These are phyloP conservation scores for Rhingia campestris DNA, from an alignment of 2,888 invertebrate species.

Conservation along the genomic window DNA sequence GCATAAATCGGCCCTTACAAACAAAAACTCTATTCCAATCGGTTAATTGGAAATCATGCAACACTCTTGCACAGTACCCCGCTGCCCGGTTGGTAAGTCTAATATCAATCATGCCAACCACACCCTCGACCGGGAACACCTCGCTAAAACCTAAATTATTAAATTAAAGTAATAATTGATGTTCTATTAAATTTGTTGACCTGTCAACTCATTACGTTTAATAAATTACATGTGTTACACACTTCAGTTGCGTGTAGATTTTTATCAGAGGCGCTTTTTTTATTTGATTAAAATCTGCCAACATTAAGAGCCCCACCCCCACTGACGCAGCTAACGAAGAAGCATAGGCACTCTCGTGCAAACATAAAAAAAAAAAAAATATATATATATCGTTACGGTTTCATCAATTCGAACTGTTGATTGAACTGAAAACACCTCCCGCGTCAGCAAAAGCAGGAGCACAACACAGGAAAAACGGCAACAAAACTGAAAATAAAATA, in stretches of 20 bases:
- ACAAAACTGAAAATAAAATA: slow-evolving; percentile 7
- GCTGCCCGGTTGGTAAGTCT: not conserved
- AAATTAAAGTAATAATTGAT: slow-evolving; percentile 72
- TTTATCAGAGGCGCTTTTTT: slow-evolving; percentile 58
- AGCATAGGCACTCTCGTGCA: not conserved
- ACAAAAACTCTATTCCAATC: not conserved
- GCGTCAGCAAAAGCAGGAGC: slow-evolving; percentile 45
- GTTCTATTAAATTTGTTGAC: slow-evolving; percentile 72
- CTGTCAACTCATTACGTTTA: slow-evolving; percentile 71
- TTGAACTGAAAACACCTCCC: slow-evolving; percentile 64
- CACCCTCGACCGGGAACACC: slow-evolving; percentile 56
- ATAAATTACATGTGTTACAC: slow-evolving; percentile 72
- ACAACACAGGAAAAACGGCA: slow-evolving; percentile 2
- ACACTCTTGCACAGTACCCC: not conserved
- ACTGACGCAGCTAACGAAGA: not conserved
- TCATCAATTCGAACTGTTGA: slow-evolving; percentile 69
- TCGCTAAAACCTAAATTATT: slow-evolving; percentile 54
- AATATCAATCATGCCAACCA: slow-evolving; percentile 50
- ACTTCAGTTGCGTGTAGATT: slow-evolving; percentile 72
- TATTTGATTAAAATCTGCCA: slow-evolving; percentile 71
- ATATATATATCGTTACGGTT: slow-evolving; percentile 21
- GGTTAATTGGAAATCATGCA: not conserved
- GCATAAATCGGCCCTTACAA: not conserved
- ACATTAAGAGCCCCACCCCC: slow-evolving; percentile 14
- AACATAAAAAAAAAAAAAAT: slow-evolving; percentile 1